Percentiles rank a stretch among this genome's conserved stretches.
Conservation (phyloP, 2,797 vertebrate genomes). For the Mormyrus hasselquistii region DNA sequence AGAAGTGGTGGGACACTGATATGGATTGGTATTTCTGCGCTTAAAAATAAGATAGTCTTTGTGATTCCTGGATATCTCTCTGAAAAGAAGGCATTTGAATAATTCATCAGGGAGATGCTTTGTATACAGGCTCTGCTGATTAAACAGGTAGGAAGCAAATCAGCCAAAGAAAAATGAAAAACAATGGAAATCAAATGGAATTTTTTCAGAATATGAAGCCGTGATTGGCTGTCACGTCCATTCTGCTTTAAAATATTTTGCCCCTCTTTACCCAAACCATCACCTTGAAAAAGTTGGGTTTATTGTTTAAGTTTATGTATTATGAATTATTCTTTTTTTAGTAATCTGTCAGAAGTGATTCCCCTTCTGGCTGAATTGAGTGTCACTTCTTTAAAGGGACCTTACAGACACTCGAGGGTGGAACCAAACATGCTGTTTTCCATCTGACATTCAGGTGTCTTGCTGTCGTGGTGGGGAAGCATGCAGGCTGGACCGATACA, state of each 20-base stretch:
- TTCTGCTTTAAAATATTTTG: not conserved
- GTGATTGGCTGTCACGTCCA: not conserved
- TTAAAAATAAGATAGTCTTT: slow-evolving; percentile 47
- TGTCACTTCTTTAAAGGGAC: not conserved
- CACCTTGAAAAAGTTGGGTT: not conserved
- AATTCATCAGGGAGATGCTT: slow-evolving; percentile 53
- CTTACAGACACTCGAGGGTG: not conserved
- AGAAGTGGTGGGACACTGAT: not conserved
- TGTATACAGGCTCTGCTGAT: slow-evolving; percentile 22
- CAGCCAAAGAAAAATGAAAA: slow-evolving; percentile 36
- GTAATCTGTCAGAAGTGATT: not conserved
- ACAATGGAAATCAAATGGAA: slow-evolving; percentile 13
- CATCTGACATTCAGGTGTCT: not conserved
- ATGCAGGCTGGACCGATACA: not conserved
- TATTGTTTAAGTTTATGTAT: not conserved
- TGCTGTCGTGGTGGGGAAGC: not conserved
- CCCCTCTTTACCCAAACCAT: not conserved
- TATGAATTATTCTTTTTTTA: not conserved
- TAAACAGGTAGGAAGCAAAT: slow-evolving; percentile 21
- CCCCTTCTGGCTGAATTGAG: not conserved
- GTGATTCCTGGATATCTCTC: slow-evolving; percentile 52
- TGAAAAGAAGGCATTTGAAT: slow-evolving; percentile 55
- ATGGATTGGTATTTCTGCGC: not conserved
- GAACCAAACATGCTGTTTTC: not conserved
- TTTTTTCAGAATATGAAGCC: not conserved